Evolutionary conservation across 2,113 vertebrate species (phyloP).

Genomic region (Agelaius tricolor): DNA sequence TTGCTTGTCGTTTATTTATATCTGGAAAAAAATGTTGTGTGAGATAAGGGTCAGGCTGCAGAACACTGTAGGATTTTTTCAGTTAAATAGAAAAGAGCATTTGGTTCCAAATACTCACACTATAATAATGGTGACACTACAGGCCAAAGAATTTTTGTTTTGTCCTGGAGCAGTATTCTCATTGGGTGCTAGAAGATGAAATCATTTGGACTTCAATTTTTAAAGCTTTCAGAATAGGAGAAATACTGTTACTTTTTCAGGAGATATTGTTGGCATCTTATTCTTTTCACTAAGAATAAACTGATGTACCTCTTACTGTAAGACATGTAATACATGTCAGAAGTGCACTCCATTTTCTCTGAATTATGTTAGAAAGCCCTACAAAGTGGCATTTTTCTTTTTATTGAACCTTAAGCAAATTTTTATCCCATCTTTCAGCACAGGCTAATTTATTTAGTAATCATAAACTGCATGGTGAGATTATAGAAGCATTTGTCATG

Average conservation of each 20-base stretch:
- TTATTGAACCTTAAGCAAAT: neutral
- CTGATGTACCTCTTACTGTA: neutral
- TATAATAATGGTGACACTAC: neutral
- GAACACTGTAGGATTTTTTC: neutral
- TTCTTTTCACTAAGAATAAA: neutral
- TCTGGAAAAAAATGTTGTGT: neutral
- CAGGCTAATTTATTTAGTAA: neutral
- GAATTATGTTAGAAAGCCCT: neutral
- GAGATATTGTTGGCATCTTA: neutral
- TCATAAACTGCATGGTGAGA: neutral
- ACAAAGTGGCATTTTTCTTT: neutral
- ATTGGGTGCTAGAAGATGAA: neutral
- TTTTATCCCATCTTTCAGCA: neutral
- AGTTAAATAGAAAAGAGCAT: neutral
- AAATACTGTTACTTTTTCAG: neutral
- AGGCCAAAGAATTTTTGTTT: neutral
- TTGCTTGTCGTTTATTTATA: constrained; percentile 11
- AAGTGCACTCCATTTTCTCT: neutral
- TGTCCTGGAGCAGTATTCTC: neutral
- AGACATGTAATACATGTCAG: neutral
- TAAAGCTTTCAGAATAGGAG: neutral
- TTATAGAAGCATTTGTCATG: neutral
- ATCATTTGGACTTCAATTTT: neutral
- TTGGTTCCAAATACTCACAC: neutral
- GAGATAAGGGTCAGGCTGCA: neutral